Base-by-base conservation (phyloP, 1,140 invertebrate genomes). In the Bombus pascuorum region DNA sequence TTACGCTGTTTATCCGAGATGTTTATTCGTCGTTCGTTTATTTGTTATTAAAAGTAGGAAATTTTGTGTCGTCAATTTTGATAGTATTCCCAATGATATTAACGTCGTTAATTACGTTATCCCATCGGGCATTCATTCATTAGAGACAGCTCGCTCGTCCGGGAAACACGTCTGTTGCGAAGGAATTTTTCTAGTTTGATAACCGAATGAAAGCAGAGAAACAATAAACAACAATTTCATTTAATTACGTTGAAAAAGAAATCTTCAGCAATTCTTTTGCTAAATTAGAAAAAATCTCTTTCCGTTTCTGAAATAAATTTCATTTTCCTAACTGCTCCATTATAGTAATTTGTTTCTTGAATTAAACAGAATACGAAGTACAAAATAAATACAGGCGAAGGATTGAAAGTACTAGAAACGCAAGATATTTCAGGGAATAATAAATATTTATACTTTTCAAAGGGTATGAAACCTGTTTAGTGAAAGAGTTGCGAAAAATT, bases 81-180 rank as follows among this genome's bases (percentile, higher is more conserved):
- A 66, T 83, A 66, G 72, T 72, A 71, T 85, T 66, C 34, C 15
- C 62, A 59, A 42, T 68, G 57, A 79, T 73, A 76, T 81, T 82
- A 88, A 84, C 74, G 66, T 62, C 83, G 68, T 90, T 90, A 91
- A 91, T 91, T 89, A 84, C 83, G 81, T 44, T 81, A 73, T 39
- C 53, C 82, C 71, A 81, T 88, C 53, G 85, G 70, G 80, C 86
- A 88, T 90, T 89, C 91, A 86, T 91, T 91, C 91, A 91, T 91
- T 90, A 86, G 57, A 76, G 37, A 37, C 42, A 15, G 68, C 39
- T 47, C 47, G 34, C 13, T 28, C 68, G 65, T 44, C 66, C n/a
- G 8, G 9, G n/a, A 37, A 73, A 47, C 28, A 57, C 59, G 73
- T 80, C 62, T 72, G 85, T 90, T 90, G 85, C 25, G 25, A 22